These are phyloP conservation scores for Petrocephalus sullivani DNA, from an alignment of 2,797 vertebrate genomes.

Conservation along the genomic window DNA sequence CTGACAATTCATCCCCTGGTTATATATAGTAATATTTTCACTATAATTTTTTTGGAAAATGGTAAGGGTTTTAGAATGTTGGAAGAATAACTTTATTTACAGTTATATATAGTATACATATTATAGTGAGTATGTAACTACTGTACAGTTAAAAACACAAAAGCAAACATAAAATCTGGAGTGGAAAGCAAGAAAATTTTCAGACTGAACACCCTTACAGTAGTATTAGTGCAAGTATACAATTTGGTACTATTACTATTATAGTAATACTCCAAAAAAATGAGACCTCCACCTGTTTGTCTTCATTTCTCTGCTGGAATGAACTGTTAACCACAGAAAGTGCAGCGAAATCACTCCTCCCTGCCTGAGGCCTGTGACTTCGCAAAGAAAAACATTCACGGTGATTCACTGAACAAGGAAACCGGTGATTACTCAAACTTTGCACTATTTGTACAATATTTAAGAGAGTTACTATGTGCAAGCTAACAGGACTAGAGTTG, in stretches of 20 bases:
- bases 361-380: constrained; percentile 1
- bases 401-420: constrained; percentile 2
- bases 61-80: neutral
- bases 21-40: neutral
- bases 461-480: neutral
- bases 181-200: too few species aligned
- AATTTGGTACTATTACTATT: neutral
- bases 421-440: neutral
- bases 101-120: neutral
- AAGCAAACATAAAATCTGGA: neutral
- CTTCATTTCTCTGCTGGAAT: neutral
- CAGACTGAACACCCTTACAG: neutral
- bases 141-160: neutral
- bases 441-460: neutral
- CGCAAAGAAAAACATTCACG: neutral
- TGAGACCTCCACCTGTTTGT: neutral
- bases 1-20: neutral
- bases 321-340: neutral
- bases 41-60: neutral
- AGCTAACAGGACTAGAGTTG: neutral
- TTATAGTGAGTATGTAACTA: neutral
- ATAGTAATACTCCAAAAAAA: neutral
- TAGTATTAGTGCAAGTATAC: neutral
- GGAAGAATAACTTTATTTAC: neutral
- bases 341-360: neutral